Conservation (phyloP, 2,113 vertebrate genomes). For the Cinclus cinclus region DNA sequence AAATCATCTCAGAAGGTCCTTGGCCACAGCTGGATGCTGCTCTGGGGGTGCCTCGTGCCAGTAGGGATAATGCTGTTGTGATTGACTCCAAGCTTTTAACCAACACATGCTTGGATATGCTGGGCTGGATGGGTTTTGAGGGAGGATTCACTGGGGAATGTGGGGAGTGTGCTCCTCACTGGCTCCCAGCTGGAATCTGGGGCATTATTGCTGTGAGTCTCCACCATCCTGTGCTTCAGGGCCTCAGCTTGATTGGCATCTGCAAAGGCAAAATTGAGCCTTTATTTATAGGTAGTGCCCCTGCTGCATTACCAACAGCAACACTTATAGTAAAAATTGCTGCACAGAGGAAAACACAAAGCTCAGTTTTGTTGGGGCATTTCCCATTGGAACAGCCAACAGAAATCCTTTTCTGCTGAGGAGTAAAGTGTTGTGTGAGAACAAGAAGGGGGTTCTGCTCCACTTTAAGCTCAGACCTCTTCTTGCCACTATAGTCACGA, state of each 20-base stretch:
- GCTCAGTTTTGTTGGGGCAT: not conserved
- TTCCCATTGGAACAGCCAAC: not conserved
- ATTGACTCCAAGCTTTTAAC: not conserved
- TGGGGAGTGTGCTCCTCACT: accelerated
- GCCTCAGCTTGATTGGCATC: not conserved
- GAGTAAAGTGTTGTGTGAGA: not conserved
- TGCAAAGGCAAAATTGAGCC: not conserved
- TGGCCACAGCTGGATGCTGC: not conserved
- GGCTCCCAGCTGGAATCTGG: not conserved
- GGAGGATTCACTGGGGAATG: not conserved
- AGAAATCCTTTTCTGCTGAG: not conserved
- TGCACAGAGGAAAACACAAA: not conserved
- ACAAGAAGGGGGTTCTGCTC: not conserved
- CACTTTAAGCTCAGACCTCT: not conserved
- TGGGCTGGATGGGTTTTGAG: not conserved
- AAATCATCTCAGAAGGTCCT: not conserved
- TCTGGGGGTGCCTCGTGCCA: not conserved
- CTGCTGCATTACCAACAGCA: not conserved
- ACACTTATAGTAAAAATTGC: accelerated
- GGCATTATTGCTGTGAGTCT: not conserved
- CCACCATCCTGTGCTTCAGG: not conserved
- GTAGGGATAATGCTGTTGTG: not conserved
- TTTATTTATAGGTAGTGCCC: not conserved
- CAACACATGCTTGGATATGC: not conserved
- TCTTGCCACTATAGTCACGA: not conserved